Conservation (phyloP, 2,888 invertebrate genomes). For the Nowickia ferox region DNA sequence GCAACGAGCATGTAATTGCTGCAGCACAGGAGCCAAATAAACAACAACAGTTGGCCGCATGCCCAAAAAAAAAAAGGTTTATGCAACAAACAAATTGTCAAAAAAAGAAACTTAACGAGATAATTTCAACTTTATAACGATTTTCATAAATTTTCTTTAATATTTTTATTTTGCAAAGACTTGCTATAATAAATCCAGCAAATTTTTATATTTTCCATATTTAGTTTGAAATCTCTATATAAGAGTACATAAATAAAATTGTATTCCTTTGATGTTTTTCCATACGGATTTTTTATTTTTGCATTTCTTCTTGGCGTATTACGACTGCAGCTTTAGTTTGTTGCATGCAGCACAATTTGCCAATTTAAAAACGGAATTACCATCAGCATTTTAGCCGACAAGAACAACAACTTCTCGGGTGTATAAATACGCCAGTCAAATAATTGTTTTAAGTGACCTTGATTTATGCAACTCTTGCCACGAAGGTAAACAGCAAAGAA, state of each 20-base stretch:
- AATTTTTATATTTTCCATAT: neutral
- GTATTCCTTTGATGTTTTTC: conserved; percentile 8
- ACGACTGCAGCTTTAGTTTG: conserved; percentile 53
- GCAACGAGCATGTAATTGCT: conserved; percentile 11
- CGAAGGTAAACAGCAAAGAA: conserved; percentile 6
- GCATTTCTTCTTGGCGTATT: conserved; percentile 32
- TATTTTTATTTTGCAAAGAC: neutral
- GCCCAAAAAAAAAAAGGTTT: conserved; percentile 57
- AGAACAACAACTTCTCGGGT: neutral
- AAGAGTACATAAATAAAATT: conserved; percentile 18
- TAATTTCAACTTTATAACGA: conserved; percentile 45
- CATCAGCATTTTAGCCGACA: conserved; percentile 1
- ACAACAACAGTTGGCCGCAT: conserved; percentile 51
- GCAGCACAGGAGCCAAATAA: conserved; percentile 8
- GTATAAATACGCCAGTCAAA: conserved; percentile 5
- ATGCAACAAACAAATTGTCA: neutral
- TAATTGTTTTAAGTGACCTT: conserved; percentile 53
- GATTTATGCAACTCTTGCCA: conserved; percentile 17
- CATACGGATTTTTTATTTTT: neutral
- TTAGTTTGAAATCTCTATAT: neutral
- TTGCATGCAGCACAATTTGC: conserved; percentile 32
- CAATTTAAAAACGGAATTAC: conserved; percentile 6
- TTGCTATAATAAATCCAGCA: neutral
- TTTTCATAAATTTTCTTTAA: conserved; percentile 33
- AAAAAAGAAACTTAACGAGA: neutral